Conservation (phyloP, 1,140 invertebrate genomes). For the Ostrea denselamellosa region DNA sequence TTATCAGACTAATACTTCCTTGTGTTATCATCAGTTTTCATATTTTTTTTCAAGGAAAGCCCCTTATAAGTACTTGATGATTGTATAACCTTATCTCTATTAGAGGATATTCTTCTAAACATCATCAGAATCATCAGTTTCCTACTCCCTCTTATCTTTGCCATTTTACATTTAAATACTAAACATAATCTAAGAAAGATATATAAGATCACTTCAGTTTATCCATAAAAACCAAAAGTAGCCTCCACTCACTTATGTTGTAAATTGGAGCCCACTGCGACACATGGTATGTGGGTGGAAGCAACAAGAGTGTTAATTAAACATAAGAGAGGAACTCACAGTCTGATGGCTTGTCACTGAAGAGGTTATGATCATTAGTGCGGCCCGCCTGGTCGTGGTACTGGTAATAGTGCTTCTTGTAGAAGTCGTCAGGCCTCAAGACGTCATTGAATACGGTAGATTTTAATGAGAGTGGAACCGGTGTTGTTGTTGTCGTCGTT, state of each 20-base stretch:
- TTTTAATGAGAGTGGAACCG: neutral
- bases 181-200: neutral
- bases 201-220: neutral
- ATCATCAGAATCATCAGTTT: too few relatives aligned
- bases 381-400: neutral
- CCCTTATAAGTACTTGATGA: neutral
- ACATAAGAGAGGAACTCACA: neutral
- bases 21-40: neutral
- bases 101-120: too few relatives aligned
- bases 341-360: conserved; percentile 19
- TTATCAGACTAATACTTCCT: neutral
- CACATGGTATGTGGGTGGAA: neutral
- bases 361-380: neutral
- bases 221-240: neutral
- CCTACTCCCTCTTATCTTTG: too few relatives aligned
- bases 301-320: neutral
- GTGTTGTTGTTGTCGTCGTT: conserved; percentile 45
- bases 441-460: neutral
- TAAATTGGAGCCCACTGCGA: neutral
- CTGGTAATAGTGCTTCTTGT: conserved; percentile 1
- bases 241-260: neutral
- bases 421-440: neutral
- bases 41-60: neutral
- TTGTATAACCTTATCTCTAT: neutral
- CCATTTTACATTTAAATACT: too few relatives aligned